Evolutionary conservation across 2,113 vertebrate genomes (phyloP).

Genomic region (Sarotherodon lohbergeri): DNA sequence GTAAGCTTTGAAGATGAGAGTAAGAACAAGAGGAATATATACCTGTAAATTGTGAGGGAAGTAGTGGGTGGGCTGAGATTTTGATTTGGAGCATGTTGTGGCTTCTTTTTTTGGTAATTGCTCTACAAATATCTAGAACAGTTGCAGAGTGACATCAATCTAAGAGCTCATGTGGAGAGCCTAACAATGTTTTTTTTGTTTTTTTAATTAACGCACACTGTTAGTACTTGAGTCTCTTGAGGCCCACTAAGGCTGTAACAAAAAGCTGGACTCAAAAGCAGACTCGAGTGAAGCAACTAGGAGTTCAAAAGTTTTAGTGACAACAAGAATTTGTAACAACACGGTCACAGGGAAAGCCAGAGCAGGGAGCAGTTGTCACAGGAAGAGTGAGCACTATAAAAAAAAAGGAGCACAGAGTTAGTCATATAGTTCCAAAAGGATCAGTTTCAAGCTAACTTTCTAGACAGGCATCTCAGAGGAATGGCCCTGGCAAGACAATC

Average conservation of each 20-base stretch:
- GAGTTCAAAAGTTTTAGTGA: not conserved
- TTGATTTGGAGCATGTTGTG: not conserved
- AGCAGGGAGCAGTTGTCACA: not conserved
- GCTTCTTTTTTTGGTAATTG: not conserved
- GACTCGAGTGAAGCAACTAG: fast-evolving
- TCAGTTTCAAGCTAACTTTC: not conserved
- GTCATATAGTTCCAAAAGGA: not conserved
- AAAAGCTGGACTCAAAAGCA: not conserved
- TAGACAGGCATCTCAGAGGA: not conserved
- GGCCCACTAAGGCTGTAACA: not conserved
- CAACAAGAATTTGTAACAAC: not conserved
- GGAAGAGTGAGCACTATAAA: not conserved
- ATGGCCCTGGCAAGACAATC: not conserved
- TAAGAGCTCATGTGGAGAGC: not conserved
- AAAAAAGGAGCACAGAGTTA: not conserved
- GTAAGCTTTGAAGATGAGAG: not conserved
- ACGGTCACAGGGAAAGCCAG: fast-evolving
- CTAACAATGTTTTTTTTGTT: not conserved
- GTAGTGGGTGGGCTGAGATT: not conserved
- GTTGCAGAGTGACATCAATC: fast-evolving
- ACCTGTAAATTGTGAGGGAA: not conserved
- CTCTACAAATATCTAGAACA: not conserved
- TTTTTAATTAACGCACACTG: fast-evolving
- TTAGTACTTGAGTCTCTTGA: not conserved
- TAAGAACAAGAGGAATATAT: not conserved